These are phyloP conservation scores for Dicroscelio sp. DNA, from an alignment of 2,888 invertebrate genomes.

Conservation along the genomic window DNA sequence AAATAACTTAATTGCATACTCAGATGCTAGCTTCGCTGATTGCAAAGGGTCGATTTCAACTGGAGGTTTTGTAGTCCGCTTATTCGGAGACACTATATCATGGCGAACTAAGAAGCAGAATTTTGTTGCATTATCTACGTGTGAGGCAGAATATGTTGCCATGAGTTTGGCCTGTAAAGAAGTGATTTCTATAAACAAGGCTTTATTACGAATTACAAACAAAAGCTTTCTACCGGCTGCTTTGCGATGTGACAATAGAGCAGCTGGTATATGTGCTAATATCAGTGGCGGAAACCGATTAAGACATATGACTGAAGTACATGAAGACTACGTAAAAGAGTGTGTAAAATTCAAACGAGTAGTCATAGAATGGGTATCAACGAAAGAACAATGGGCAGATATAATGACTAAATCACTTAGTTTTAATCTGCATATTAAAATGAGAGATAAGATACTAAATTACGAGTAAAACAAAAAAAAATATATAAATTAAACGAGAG, in stretches of 20 bases:
- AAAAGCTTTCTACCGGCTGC: neutral
- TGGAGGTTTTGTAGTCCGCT: neutral
- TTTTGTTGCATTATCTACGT: constrained; percentile 3
- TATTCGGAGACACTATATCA: neutral
- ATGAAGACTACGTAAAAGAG: constrained; percentile 3
- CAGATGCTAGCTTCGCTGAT: constrained; percentile 18
- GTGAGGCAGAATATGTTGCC: constrained; percentile 28
- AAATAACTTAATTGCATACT: neutral
- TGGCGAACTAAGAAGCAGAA: neutral
- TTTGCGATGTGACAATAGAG: neutral
- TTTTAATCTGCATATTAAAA: neutral
- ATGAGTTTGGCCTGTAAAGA: constrained; percentile 13
- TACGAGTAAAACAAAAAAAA: no score
- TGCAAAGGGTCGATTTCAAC: constrained; percentile 1
- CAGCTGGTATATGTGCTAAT: neutral
- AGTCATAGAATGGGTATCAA: constrained; percentile 42
- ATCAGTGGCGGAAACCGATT: neutral
- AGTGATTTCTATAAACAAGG: neutral
- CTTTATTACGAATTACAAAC: neutral
- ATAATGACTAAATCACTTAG: constrained; percentile 59
- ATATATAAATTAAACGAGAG: neutral
- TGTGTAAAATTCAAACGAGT: neutral
- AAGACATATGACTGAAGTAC: constrained; percentile 25
- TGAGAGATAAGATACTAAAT: constrained; percentile 48
- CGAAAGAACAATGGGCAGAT: constrained; percentile 65